Base-by-base conservation (phyloP, 2,113 vertebrate genomes). In the Echinops telfairi region DNA sequence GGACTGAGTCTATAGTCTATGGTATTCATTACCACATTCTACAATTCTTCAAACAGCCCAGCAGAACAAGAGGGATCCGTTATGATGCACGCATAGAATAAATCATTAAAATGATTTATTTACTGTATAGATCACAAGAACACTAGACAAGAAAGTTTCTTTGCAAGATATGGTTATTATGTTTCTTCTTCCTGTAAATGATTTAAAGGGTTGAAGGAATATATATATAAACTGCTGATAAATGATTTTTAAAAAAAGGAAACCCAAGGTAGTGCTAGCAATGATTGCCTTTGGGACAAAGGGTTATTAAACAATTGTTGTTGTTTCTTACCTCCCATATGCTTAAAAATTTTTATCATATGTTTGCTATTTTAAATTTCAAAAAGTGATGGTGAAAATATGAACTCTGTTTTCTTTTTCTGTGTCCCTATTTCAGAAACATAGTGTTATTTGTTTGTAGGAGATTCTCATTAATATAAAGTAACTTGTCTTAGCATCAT, bases 401-500 rank as follows among this genome's bases (percentile, higher is more conserved):
- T 75, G 22, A 93, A 89, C 40, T 36, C 58, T 58, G 3, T 81
- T 95, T 71, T 64, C 12, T 87, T 82, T 73, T 86, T 95, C 71
- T 80, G 6, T 82, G 71, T 83, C 17, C 15, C 19, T 85, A 47
- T 73, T 93, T 93, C n/a, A 78, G 75, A 94, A 92, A 76, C 31
- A 83, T 38, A 89, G 19, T 15, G 83, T 47, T 60, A 58, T 93
- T 82, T 47, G 38, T 80, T 68, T 62, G 22, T 47, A 47, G 68
- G 38, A 89, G 11, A 90, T 90, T 93, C 93, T n/a, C 83, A 86
- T 86, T n/a, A 79, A 7, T 71, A 93, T n/a, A 89, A 11, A 15
- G 20, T 15, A 82, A 64, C 38, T 60, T 71, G 62, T n/a, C 11
- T 43, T 95, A 86, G 53, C 38, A 82, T 77, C 70, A 86, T n/a